A percentile compares a stretch with the other conserved stretches of the same genome.
These are phyloP conservation scores for Nomada fabriciana DNA, from an alignment of 2,888 invertebrate genomes.

Conservation along the genomic window DNA sequence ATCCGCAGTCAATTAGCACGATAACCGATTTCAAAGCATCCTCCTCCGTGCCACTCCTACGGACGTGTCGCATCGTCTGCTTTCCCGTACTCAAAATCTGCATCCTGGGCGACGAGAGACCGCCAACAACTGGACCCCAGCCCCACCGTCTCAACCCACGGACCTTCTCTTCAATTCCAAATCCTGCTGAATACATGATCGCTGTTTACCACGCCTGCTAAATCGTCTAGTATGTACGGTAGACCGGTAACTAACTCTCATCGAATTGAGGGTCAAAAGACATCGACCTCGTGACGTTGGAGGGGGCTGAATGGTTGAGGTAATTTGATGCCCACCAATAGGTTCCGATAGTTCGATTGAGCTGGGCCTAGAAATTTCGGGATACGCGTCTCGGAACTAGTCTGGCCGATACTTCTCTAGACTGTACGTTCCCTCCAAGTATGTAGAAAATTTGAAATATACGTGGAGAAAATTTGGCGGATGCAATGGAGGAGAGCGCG, in stretches of 20 bases:
- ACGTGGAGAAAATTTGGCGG: background rate
- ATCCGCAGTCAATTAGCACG: slow-evolving; percentile 57
- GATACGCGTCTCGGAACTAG: too few relatives aligned
- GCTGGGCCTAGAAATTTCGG: too few relatives aligned
- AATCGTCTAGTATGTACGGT: slow-evolving; percentile 33
- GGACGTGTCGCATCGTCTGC: background rate
- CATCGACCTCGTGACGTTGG: slow-evolving; percentile 5
- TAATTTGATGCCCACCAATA: too few relatives aligned
- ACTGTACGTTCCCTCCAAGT: too few relatives aligned
- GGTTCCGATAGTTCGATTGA: too few relatives aligned
- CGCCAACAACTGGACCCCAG: too few relatives aligned
- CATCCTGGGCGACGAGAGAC: background rate
- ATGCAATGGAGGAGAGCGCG: background rate
- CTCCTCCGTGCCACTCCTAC: background rate
- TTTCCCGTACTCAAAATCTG: slow-evolving; percentile 29
- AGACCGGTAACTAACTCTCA: slow-evolving; percentile 40
- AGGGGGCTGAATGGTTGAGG: too few relatives aligned
- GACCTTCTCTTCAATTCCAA: slow-evolving; percentile 10
- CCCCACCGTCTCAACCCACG: background rate
- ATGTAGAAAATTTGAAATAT: too few relatives aligned
- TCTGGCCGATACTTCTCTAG: too few relatives aligned
- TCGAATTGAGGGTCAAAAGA: slow-evolving; percentile 36
- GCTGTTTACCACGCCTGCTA: slow-evolving; percentile 37
- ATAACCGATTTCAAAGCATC: slow-evolving; percentile 48
- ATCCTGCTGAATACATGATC: slow-evolving; percentile 13